A percentile compares a stretch with the other conserved stretches of the same genome.
Evolutionary conservation across 30 jellyfish, hydroid and myxozoan genomes (phyloP).

Genomic region (Chironex yamaguchii): DNA sequence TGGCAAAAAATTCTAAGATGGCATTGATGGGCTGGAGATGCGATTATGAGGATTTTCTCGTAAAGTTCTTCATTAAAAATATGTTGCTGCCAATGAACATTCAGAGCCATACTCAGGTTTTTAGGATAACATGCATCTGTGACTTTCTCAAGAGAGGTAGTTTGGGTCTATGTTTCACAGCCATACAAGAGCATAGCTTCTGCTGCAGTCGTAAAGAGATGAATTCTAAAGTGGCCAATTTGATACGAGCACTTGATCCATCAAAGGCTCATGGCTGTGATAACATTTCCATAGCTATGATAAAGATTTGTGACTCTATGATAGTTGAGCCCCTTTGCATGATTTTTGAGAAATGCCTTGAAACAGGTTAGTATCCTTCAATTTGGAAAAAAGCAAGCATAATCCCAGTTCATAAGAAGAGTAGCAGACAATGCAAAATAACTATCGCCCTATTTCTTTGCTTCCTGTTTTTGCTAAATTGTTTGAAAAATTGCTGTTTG

Average conservation of each 20-base stretch:
- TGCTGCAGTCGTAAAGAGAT: too few species aligned
- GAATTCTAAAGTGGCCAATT: conserved; percentile 10
- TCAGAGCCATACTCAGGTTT: too few species aligned
- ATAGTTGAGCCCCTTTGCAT: conserved; percentile 15
- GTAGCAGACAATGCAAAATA: conserved; percentile 14
- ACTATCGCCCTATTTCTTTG: neutral
- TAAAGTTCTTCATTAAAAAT: too few species aligned
- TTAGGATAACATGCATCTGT: too few species aligned
- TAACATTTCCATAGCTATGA: conserved; percentile 51
- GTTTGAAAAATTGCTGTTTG: conserved; percentile 68
- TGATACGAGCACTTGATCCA: conserved; percentile 38
- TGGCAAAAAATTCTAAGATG: too few species aligned
- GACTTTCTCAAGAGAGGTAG: too few species aligned
- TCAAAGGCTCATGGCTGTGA: conserved; percentile 66
- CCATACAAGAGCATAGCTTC: too few species aligned
- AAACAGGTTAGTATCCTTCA: conserved; percentile 5
- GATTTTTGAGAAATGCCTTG: conserved; percentile 12
- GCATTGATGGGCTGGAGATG: too few species aligned
- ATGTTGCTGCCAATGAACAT: too few species aligned
- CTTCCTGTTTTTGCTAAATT: conserved; percentile 35
- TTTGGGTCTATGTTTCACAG: too few species aligned
- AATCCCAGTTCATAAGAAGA: conserved; percentile 16
- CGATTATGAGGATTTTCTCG: too few species aligned
- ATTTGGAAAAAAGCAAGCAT: conserved; percentile 8
- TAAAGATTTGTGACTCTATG: conserved; percentile 41